These are phyloP conservation scores for Bubo blakistoni DNA, from an alignment of 2,113 vertebrate species.

Conservation along the genomic window DNA sequence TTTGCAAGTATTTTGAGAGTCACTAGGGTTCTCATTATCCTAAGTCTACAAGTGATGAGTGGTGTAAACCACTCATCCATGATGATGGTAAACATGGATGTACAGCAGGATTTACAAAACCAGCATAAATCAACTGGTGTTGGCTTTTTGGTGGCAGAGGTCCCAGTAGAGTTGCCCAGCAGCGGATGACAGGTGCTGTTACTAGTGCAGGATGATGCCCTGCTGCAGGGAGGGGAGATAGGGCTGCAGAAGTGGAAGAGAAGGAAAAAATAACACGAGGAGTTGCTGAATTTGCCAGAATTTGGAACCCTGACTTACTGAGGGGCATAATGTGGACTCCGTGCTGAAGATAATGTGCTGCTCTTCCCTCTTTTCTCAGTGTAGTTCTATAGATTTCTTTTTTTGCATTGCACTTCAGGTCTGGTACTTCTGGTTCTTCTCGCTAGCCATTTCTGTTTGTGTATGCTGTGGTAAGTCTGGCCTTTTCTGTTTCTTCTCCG, in stretches of 20 bases:
- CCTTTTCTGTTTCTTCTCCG: neutral
- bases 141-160: neutral
- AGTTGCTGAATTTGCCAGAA: neutral
- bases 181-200: neutral
- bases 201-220: neutral
- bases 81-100: constrained; percentile 14
- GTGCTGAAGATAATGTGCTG: neutral
- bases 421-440: neutral
- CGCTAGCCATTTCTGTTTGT: neutral
- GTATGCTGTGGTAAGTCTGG: neutral
- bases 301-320: neutral
- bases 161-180: neutral
- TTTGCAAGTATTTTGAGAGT: constrained; percentile 34
- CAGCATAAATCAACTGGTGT: neutral
- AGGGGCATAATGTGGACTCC: neutral
- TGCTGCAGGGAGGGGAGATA: neutral
- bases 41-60: neutral
- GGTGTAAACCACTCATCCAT: neutral
- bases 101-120: neutral
- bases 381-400: neutral
- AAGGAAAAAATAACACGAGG: neutral
- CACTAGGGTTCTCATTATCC: constrained; percentile 12
- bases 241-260: neutral
- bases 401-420: neutral
- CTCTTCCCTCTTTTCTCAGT: neutral